Base-by-base conservation (phyloP, 1,140 invertebrate species). In the Tetramorium simillimum region DNA sequence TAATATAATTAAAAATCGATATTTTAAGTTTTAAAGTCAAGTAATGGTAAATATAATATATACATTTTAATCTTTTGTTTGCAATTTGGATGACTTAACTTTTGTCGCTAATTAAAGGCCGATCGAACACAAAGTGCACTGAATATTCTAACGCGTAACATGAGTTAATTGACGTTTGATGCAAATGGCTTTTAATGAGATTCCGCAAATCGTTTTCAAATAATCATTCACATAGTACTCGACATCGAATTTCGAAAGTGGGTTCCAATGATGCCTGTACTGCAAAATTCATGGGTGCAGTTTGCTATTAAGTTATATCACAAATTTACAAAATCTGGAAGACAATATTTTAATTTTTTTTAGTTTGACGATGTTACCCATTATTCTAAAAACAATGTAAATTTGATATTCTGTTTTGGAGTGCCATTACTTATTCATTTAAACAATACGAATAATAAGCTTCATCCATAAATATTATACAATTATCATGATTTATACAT, bases 131-230 rank as follows among this genome's bases (percentile, higher is more conserved):
- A 80, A 86, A 88, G 33, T 70, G 58, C 51, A 65, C 46, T 53
- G 53, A 73, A 78, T 37, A 75, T 72, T 69, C 76, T 88, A 53
- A 67, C 63, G 70, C 33, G 46, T 88, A 77, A 77, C 62, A 62
- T 69, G 77, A 84, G 80, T 87, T 87, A 82, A 87, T 73, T 80
- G 49, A 62, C 72, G 60, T 77, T 78, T 85, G 46, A 76, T 77
- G 70, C 72, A 77, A 85, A 85, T 77, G 28, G 46, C 58, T 33
- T 85, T 65, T 77, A 77, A 77, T 76, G 72, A 78, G 70, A 84
- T 84, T 84, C 51, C 77, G 63, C 77, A 81, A 81, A 81, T 81
- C 77, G 77, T 81, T 81, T 69, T 70, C 77, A 37, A 81, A 70
- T 81, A 81, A 70, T 81, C 65, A 70, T 70, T 81, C 77, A 40